These are phyloP conservation scores for Mallotus villosus DNA, from an alignment of 2,797 vertebrate species.

Conservation along the genomic window DNA sequence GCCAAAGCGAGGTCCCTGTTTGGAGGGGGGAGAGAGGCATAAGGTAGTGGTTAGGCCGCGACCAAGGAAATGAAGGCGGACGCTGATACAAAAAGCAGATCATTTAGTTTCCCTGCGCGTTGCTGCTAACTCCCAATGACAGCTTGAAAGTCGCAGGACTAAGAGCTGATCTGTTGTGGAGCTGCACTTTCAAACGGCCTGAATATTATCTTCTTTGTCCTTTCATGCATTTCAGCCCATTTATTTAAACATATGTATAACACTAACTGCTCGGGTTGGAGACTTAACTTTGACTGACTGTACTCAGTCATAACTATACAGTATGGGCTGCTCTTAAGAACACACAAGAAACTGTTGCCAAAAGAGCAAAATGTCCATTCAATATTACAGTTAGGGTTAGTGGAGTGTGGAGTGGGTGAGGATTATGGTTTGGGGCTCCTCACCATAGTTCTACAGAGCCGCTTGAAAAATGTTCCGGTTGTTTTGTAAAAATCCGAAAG, in stretches of 20 bases:
- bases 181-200: constrained; percentile 27
- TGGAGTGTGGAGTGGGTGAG: too few relatives aligned
- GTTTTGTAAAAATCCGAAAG: too few relatives aligned
- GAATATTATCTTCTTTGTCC: constrained; percentile 16
- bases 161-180: constrained; percentile 31
- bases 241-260: constrained; percentile 20
- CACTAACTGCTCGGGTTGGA: too few relatives aligned
- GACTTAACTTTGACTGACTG: too few relatives aligned
- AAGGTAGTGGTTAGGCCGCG: constrained; percentile 53
- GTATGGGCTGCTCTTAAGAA: too few relatives aligned
- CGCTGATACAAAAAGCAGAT: constrained; percentile 31
- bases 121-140: constrained; percentile 29
- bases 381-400: too few relatives aligned
- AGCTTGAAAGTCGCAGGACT: constrained; percentile 43
- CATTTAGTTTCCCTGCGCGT: constrained; percentile 27
- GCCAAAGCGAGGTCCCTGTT: constrained; percentile 38
- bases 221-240: constrained; percentile 36
- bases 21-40: constrained; percentile 35
- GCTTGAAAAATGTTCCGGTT: too few relatives aligned
- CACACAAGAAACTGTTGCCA: too few relatives aligned
- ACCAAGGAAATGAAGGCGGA: constrained; percentile 49
- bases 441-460: too few relatives aligned
- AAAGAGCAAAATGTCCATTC: too few relatives aligned
- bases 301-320: too few relatives aligned
- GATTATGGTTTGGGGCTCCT: too few relatives aligned